Base-by-base conservation (phyloP, 2,888 invertebrate species). In the Neuroscelio doddi region DNA sequence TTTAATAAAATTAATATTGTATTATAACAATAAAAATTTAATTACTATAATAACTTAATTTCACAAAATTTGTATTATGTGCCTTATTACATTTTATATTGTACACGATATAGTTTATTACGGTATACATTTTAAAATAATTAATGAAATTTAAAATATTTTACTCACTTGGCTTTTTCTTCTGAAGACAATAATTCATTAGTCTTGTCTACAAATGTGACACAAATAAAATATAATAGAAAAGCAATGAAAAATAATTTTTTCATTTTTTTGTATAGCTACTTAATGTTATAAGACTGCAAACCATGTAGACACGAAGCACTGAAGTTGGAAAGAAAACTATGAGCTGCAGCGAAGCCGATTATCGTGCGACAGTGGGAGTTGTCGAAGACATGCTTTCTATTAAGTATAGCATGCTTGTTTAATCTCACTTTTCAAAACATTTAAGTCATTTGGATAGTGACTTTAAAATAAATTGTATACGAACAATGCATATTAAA, bases 281-380 rank as follows among this genome's bases (percentile, higher is more conserved):
- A n/a, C 7, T 41, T n/a, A 21, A 5, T 14, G 24, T 26, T 9
- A 44, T 1, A 29, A 44, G 15, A 29, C 27, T 21, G 21, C 15
- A 49, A 17, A 15, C 61, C 30, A 30, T 44, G 32, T 47, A 21
- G 38, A 17, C 15, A 15, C 17, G 42, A 53, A 39, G 36, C 36
- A 36, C 53, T 62, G 49, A 62, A 17, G 49, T 24, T 49, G 47
- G 50, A 62, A 49, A 47, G 61, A 62, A 62, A 49, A 50, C 61
- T 62, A 44, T 52, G 30, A 49, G 30, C 38, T 44, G 53, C 44
- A 53, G 47, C 27, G 55, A 62, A 55, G 61, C 32, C 49, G 39
- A 55, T 39, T 61, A 30, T 44, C 38, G 53, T 61, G 44, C 47
- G 61, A 61, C 61, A 53, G 34, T 44, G 1, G 26, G 32, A 53